Evolutionary conservation across 2,888 invertebrate species (phyloP), one percentile per base, ranked within the genome.

Genomic region (Polia nebulosa): DNA sequence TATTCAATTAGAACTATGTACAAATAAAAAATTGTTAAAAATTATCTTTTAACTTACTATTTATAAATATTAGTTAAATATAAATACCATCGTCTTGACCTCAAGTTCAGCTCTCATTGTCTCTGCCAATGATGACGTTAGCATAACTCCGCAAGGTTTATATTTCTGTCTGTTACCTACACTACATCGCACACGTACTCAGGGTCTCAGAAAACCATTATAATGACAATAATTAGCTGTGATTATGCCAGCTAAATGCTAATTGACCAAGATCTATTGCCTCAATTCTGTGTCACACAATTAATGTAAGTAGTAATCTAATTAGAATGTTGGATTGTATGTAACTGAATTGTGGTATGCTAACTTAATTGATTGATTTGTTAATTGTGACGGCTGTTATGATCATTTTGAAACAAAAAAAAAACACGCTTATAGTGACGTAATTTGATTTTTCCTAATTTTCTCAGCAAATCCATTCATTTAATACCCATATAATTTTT

Each of bases 191-290:
- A 32, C n/a, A 57, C 20, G 15, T 45, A 52, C 52, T 58, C 32
- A 44, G 61, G 61, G 60, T 27, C 45, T 53, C 25, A 41, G 56
- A 57, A 74, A 68, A 61, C n/a, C 7, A 55, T 58, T 47, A 22
- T 22, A 75, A 62, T 75, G 39, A 34, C 34, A 25, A 45, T 70
- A 59, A 63, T 75, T 59, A 76, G 25, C 45, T 15, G 41, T 52
- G 41, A 76, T 75, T 70, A 75, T 56, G 47, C 34, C 25, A 56
- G 51, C 62, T 66, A 66, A 59, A 61, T 66, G 62, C 72, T 66
- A 72, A 72, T 66, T 57, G 58, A 65, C 55, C 27, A 58, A 61
- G 72, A 70, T 45, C 61, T 39, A 69, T 45, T 55, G 41, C 45
- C 44, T 56, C 36, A 61, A 41, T 51, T 56, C 49, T 22, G n/a